A percentile compares a stretch with the other conserved stretches of the same genome.
Evolutionary conservation across 1,140 invertebrate species (phyloP).

Genomic region (Chionoecetes opilio): DNA sequence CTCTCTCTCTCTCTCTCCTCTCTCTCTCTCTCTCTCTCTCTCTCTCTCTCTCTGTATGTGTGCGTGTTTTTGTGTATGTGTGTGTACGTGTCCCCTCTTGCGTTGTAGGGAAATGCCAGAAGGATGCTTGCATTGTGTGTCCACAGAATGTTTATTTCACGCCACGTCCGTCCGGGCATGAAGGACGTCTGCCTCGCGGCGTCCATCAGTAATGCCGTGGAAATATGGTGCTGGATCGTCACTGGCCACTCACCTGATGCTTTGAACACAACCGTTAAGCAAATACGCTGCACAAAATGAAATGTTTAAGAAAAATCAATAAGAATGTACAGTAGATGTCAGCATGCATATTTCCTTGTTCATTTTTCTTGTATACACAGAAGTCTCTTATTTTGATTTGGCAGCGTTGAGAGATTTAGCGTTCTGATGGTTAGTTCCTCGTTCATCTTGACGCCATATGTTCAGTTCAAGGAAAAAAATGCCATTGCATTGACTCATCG

Average conservation of each 20-base stretch:
- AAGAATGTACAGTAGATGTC: no score
- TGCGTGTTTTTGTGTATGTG: not conserved
- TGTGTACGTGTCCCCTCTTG: not conserved
- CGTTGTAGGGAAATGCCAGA: not conserved
- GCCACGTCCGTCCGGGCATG: not conserved
- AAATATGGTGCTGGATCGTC: no score
- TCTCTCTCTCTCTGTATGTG: constrained; percentile 12
- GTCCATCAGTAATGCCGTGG: not conserved
- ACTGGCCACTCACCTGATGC: not conserved
- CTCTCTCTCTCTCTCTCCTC: constrained; percentile 25
- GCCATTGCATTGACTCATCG: not conserved
- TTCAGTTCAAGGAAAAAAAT: no score
- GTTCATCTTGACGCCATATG: no score
- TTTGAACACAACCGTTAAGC: not conserved
- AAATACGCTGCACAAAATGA: no score
- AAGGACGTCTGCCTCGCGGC: not conserved
- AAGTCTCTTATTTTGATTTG: no score
- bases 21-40: constrained; percentile 20
- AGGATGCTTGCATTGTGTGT: not conserved
- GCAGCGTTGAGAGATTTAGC: no score
- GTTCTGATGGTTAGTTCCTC: no score
- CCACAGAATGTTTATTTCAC: not conserved
- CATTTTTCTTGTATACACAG: no score
- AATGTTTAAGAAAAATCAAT: no score
- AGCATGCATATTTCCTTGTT: no score